A percentile compares a stretch with the other conserved stretches of the same genome.
phyloP scores from a whole-genome alignment of 2,797 vertebrate genomes.

The Glossophaga mutica region DNA sequence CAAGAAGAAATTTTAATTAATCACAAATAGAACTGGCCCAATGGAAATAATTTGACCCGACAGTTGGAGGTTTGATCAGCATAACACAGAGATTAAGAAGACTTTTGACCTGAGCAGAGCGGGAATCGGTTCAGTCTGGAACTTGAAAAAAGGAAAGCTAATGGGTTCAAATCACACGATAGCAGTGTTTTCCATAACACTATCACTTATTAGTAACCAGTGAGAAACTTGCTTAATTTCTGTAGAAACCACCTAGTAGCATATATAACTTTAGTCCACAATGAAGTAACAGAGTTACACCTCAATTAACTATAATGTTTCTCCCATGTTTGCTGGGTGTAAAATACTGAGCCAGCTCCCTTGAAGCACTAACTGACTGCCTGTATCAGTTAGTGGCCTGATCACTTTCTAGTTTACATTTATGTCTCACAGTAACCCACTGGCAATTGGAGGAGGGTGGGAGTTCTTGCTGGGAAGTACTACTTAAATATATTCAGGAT shows the following conservation, averaged over 20 bases:
- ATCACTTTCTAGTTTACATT: constrained; percentile 79
- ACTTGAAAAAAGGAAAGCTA: constrained; percentile 78
- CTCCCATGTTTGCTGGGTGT: constrained; percentile 79
- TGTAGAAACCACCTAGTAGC: constrained; percentile 77
- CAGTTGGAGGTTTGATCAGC: constrained; percentile 83
- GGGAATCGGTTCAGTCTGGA: constrained; percentile 78
- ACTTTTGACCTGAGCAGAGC: constrained; percentile 82
- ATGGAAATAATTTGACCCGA: constrained; percentile 84
- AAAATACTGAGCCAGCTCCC: constrained; percentile 81
- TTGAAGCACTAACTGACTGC: constrained; percentile 87
- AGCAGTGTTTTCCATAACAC: constrained; percentile 81
- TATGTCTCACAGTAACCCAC: constrained; percentile 80
- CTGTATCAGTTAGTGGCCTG: constrained; percentile 82
- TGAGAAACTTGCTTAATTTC: constrained; percentile 78
- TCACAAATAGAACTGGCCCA: constrained; percentile 82
- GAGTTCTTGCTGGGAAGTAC: constrained; percentile 55
- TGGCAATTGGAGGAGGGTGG: constrained; percentile 51
- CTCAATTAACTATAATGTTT: constrained; percentile 80
- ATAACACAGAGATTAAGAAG: constrained; percentile 83
- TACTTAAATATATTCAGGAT: constrained; percentile 67
- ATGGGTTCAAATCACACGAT: constrained; percentile 78
- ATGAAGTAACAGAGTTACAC: constrained; percentile 81
- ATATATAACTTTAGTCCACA: constrained; percentile 74
- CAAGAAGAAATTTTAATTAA: constrained; percentile 86
- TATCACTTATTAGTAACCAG: constrained; percentile 78